Percentiles rank a stretch among this genome's conserved stretches.
Evolutionary conservation across 2,888 invertebrate species (phyloP).

Genomic region (Uropetala carovei): DNA sequence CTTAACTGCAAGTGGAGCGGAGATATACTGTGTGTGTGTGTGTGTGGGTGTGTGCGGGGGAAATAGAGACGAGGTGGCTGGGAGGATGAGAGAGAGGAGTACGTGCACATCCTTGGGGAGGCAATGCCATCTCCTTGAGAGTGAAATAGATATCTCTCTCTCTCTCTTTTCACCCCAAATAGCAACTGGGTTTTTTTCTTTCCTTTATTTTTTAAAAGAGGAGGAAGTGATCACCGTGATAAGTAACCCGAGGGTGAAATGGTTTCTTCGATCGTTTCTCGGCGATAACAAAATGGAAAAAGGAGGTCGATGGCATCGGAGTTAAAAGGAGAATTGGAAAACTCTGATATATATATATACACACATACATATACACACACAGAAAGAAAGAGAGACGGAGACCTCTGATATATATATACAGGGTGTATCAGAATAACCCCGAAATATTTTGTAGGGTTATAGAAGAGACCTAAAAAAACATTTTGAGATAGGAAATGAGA

Average conservation of each 20-base stretch:
- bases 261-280: constrained; percentile 49
- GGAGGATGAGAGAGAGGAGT: background rate
- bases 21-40: too few relatives aligned
- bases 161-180: too few relatives aligned
- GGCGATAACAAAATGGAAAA: constrained; percentile 35
- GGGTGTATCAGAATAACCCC: too few relatives aligned
- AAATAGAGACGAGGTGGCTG: background rate
- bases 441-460: too few relatives aligned
- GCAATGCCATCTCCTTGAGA: too few relatives aligned
- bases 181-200: background rate
- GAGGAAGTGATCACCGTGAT: constrained; percentile 43
- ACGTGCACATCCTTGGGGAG: too few relatives aligned
- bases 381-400: background rate
- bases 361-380: background rate
- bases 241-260: constrained; percentile 51
- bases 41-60: background rate
- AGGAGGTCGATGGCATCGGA: background rate
- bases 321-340: constrained; percentile 51
- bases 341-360: constrained; percentile 25
- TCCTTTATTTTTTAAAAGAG: background rate
- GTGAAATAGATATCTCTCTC: too few relatives aligned
- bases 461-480: too few relatives aligned
- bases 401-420: constrained; percentile 3
- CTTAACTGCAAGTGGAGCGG: background rate
- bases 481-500: too few relatives aligned